Percentiles rank a stretch among this genome's conserved stretches.
phyloP scores from a whole-genome alignment of 2,888 invertebrate genomes.

The Pammene fasciana region DNA sequence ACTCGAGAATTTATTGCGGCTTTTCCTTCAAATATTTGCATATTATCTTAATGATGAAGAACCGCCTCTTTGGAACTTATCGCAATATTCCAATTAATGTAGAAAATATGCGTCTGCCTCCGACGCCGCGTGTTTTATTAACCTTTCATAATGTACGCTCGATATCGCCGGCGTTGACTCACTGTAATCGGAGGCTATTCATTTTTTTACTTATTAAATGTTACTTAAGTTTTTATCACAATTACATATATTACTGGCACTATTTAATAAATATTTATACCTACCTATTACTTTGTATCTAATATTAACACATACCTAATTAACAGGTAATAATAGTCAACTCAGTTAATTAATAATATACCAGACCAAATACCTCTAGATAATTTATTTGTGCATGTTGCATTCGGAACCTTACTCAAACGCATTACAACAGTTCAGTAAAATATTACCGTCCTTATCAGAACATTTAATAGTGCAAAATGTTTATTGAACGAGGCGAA shows the following conservation, averaged over 20 bases:
- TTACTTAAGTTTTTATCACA: background rate
- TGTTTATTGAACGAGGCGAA: slow-evolving; percentile 61
- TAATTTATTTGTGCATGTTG: slow-evolving; percentile 3
- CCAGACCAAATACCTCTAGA: slow-evolving; percentile 1
- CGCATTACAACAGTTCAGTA: slow-evolving; percentile 63
- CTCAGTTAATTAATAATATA: slow-evolving; percentile 15
- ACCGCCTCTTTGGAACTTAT: slow-evolving; percentile 67
- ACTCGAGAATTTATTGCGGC: slow-evolving; percentile 61
- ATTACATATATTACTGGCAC: background rate
- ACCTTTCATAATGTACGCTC: slow-evolving; percentile 68
- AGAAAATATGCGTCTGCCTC: slow-evolving; percentile 67
- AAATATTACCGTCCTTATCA: slow-evolving; percentile 64
- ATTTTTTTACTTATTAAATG: slow-evolving; percentile 50
- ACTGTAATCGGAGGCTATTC: slow-evolving; percentile 65
- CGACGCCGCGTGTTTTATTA: slow-evolving; percentile 68
- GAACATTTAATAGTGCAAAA: slow-evolving; percentile 65
- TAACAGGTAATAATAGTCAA: no score
- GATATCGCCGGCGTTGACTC: slow-evolving; percentile 67
- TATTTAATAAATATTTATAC: background rate
- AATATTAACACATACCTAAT: background rate
- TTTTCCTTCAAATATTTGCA: slow-evolving; percentile 67
- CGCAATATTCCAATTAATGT: slow-evolving; percentile 77
- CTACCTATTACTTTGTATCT: background rate
- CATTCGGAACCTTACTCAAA: slow-evolving; percentile 49
- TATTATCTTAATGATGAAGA: slow-evolving; percentile 77